Conservation (phyloP, 2,797 vertebrate species). For the Choloepus didactylus region DNA sequence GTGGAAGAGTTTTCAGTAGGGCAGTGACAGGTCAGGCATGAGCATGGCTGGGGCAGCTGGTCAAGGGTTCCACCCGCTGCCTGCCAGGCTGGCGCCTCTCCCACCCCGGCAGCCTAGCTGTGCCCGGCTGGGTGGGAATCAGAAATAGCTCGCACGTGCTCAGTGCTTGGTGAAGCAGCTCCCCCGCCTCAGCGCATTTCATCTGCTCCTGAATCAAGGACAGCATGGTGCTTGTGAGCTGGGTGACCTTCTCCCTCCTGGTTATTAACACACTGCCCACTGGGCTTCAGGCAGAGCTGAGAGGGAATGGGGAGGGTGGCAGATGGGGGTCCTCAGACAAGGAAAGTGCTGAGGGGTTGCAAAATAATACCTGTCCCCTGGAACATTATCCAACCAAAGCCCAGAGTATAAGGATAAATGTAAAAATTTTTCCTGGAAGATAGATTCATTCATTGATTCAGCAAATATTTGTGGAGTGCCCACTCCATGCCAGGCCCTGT, state of each 20-base stretch:
- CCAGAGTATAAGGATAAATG: background rate
- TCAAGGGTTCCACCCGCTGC: background rate
- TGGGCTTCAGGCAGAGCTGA: conserved; percentile 46
- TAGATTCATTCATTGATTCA: background rate
- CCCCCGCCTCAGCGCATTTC: conserved; percentile 62
- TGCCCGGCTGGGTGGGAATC: conserved; percentile 73
- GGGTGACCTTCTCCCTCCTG: conserved; percentile 77
- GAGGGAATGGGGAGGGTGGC: background rate
- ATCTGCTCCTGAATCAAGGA: conserved; percentile 75
- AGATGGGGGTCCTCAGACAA: background rate
- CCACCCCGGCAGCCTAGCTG: conserved; percentile 55
- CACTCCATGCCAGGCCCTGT: background rate
- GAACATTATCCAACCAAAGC: background rate
- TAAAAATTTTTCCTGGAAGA: background rate
- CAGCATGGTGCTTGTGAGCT: conserved; percentile 13
- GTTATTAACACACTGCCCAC: conserved; percentile 74
- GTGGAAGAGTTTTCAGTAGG: background rate
- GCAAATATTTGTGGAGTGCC: background rate
- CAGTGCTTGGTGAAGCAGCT: conserved; percentile 1
- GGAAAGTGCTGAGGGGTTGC: background rate
- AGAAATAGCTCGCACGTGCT: conserved; percentile 83
- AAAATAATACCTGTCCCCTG: background rate
- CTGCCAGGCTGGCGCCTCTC: conserved; percentile 6
- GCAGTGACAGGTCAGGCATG: background rate
- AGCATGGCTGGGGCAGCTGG: background rate